These are phyloP conservation scores for Euthynnus affinis DNA, from an alignment of 2,797 vertebrate species.

Conservation along the genomic window DNA sequence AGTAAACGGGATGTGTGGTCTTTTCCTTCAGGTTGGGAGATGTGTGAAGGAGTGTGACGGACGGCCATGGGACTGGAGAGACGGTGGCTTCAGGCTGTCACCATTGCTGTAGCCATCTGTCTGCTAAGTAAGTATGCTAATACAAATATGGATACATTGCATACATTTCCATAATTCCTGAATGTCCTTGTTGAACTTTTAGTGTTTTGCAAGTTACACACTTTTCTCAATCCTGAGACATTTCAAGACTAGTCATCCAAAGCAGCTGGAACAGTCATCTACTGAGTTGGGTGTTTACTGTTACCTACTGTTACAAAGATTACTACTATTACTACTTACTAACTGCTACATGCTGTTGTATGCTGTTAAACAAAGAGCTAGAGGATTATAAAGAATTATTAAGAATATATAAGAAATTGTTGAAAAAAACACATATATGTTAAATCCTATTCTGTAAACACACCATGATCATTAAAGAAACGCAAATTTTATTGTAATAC, in stretches of 20 bases:
- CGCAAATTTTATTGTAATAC: not conserved
- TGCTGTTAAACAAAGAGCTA: too few relatives aligned
- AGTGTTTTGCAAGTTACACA: not conserved
- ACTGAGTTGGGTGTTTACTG: not conserved
- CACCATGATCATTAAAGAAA: not conserved
- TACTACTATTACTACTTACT: too few relatives aligned
- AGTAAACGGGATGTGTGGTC: slow-evolving; percentile 59
- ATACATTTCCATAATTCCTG: slow-evolving; percentile 37
- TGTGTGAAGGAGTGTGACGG: slow-evolving; percentile 84
- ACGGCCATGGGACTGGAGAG: slow-evolving; percentile 88
- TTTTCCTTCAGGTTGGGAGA: slow-evolving; percentile 80
- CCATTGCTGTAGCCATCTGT: slow-evolving; percentile 80
- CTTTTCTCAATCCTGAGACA: not conserved
- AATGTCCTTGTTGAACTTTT: slow-evolving; percentile 17
- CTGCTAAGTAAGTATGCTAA: slow-evolving; percentile 84
- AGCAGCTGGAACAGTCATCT: not conserved
- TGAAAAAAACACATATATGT: not conserved
- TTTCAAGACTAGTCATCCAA: not conserved
- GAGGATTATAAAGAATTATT: too few relatives aligned
- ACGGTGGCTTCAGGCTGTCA: slow-evolving; percentile 84
- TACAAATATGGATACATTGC: slow-evolving; percentile 51
- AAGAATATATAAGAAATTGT: too few relatives aligned
- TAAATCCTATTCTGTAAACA: slow-evolving; percentile 5
- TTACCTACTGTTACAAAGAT: too few relatives aligned
- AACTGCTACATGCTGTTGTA: too few relatives aligned